Evolutionary conservation across 2,797 vertebrate genomes (phyloP), one percentile per base, ranked within the genome.

Genomic region (Enteromius viviparus): DNA sequence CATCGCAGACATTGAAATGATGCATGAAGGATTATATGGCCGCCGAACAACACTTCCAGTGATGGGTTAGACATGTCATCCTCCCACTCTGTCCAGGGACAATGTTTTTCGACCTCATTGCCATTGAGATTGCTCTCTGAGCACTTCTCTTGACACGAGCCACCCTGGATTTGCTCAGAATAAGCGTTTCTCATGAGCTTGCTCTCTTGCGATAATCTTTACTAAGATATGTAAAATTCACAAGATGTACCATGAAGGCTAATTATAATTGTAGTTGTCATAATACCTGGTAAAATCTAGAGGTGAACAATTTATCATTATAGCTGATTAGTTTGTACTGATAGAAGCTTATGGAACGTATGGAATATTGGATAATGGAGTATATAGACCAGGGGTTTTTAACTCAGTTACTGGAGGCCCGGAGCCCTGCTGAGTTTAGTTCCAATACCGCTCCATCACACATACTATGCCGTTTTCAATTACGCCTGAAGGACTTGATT

Each of bases 21-120:
- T 84, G 85, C 85, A 70, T 88, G 84, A 87, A 84, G 71, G 76
- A 84, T 84, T 80, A 84, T 80, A 84, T 82, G 76, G 81, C 84
- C 58, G 51, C 40, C 75, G 80, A 84, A 78, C 84, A 87, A 84
- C 71, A 84, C 84, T 72, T 85, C 68, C 66, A 80, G 87, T 83
- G 85, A 80, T 78, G 49, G 26, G 70, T 70, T 58, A 17, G 60
- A 82, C 81, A 74, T 84, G 74, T 55, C 71, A 49, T 77, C 60
- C 66, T 80, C 49, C 80, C 76, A 64, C 77, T 77, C 51, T 47
- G 65, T 82, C 72, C 66, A 68, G 70, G 32, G 66, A 72, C 71
- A 53, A 58, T 21, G 62, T 80, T 83, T 82, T 76, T 79, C 65
- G 60, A 65, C 58, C 66, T 84, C 79, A 78, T 62, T 83, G 76